Evolutionary conservation across 1,140 invertebrate genomes (phyloP), one percentile per base, ranked within the genome.

Genomic region (Heliconius melpomene): DNA sequence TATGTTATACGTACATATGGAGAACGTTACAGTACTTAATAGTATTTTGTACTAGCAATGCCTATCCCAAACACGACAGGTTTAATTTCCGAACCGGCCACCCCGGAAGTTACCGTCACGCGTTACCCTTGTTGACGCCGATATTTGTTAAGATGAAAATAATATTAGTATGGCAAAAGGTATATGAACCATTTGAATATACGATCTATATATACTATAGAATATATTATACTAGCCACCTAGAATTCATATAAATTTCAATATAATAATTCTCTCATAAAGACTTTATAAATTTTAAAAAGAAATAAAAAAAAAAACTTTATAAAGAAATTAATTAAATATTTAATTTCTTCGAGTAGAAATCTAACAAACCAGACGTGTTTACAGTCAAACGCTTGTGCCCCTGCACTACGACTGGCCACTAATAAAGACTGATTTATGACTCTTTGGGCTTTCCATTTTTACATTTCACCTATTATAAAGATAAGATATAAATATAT

Each of bases 31-130:
- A 29, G 3, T 66, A n/a, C 11, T 66, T 66, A 66, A 26, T 13
- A 66, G 60, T 29, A 66, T 66, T 66, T 66, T 29, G 29, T 5
- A 66, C 7, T 23, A 26, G 13, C 60, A 50, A 3, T 32, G 29
- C 40, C 20, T 72, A 57, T 76, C 54, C 52, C 54, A 26, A 77
- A 76, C 77, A 74, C 78, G 79, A 79, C 80, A 82, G 83, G 77
- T 77, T 87, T 85, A 86, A 89, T 90, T 89, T 90, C 88, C 89
- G 88, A 86, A 78, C 75, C 57, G 52, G 38, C 73, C 77, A 81
- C 80, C 78, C 82, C 83, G 86, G 85, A 88, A 78, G 70, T 70
- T 79, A 80, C 70, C 71, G 83, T 86, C 87, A 88, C 81, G 82
- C 82, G 81, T 78, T 84, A 81, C 79, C 72, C 81, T 75, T 82